phyloP scores from a whole-genome alignment of 2,797 vertebrate species.

The Alectoris magna region DNA sequence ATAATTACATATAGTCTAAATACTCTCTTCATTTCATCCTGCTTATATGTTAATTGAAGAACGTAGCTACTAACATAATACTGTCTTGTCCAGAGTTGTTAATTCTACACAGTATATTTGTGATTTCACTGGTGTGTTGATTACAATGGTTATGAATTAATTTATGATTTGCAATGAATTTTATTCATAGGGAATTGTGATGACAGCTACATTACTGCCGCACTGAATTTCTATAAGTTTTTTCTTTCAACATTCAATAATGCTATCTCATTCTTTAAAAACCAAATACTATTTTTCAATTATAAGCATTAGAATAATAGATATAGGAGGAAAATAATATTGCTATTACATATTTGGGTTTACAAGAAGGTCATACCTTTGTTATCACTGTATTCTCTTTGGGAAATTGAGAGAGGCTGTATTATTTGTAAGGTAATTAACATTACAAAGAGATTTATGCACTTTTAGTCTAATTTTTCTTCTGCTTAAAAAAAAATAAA shows the following conservation, averaged over 20 bases:
- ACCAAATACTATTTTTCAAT: not conserved
- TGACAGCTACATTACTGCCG: not conserved
- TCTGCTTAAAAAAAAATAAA: not conserved
- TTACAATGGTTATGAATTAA: slow-evolving; percentile 39
- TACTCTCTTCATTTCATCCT: slow-evolving; percentile 15
- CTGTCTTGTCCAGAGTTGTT: not conserved
- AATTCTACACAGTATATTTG: slow-evolving; percentile 38
- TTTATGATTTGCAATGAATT: slow-evolving; percentile 29
- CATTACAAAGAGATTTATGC: not conserved
- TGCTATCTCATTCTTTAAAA: not conserved
- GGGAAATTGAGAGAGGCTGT: not conserved
- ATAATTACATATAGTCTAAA: slow-evolving; percentile 12
- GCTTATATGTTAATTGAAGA: slow-evolving; percentile 15
- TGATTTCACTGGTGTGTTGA: slow-evolving; percentile 38
- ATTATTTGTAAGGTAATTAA: slow-evolving; percentile 17
- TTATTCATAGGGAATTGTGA: not conserved
- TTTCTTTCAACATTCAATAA: not conserved
- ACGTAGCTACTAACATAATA: not conserved
- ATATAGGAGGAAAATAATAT: not conserved
- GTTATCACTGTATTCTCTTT: slow-evolving; percentile 13
- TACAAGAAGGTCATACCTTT: slow-evolving; percentile 3
- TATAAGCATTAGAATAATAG: slow-evolving; percentile 6
- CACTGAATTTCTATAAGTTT: not conserved
- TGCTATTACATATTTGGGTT: not conserved
- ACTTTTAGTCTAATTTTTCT: not conserved